phyloP scores from a whole-genome alignment of 2,113 vertebrate genomes.

The Ceuthmochares aereus region DNA sequence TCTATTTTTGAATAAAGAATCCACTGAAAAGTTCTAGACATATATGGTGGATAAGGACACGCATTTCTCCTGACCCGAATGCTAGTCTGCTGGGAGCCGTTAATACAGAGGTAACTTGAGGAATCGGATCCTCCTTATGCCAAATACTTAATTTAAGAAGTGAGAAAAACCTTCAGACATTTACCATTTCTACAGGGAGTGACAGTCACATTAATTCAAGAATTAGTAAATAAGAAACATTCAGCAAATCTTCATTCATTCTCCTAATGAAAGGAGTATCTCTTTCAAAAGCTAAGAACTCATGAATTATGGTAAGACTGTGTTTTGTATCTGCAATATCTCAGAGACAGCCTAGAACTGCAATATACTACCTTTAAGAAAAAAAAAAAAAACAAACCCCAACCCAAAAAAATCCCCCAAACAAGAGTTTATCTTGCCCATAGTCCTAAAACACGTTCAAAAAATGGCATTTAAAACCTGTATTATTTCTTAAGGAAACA shows the following conservation, averaged over 20 bases:
- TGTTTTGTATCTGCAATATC: not conserved
- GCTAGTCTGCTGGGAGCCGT: not conserved
- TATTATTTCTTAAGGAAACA: not conserved
- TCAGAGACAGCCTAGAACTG: not conserved
- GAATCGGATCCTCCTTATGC: not conserved
- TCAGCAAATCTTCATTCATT: not conserved
- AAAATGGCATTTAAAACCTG: not conserved
- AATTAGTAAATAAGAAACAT: not conserved
- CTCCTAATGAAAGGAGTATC: not conserved
- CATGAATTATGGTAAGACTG: not conserved
- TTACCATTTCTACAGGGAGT: not conserved
- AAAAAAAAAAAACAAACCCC: not conserved
- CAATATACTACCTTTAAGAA: not conserved
- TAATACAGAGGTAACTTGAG: not conserved
- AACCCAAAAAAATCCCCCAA: not conserved
- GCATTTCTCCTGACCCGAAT: not conserved
- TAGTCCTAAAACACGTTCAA: not conserved
- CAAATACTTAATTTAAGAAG: not conserved
- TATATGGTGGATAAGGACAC: accelerated
- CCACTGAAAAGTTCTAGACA: not conserved
- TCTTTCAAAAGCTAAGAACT: not conserved
- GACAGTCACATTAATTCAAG: not conserved
- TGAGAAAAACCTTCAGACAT: not conserved
- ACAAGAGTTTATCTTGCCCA: not conserved
- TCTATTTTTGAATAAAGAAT: not conserved